Base-by-base conservation (phyloP, 2,113 vertebrate genomes). In the Pandion haliaetus region DNA sequence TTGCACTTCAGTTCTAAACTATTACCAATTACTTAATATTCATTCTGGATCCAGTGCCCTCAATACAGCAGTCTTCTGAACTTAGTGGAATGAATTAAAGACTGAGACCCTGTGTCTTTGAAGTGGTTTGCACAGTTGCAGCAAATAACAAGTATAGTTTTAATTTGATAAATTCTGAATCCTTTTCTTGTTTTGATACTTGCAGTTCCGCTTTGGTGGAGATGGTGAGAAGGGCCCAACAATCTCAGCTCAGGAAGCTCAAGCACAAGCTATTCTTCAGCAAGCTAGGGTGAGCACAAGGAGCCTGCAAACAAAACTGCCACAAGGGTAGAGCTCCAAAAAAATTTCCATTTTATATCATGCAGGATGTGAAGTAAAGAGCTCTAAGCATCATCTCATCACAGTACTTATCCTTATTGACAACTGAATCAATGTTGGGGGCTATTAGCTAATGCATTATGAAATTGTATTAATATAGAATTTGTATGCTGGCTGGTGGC, bases 251-350 rank as follows among this genome's bases (percentile, higher is more conserved):
- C 99, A 99, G 90, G 99, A 99, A 97, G 99, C 99, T 65, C 99
- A 99, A 95, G 99, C 99, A 17, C 99, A 99, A 97, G 99, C 99
- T 11, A 99, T 99, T 94, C 99, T 99, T 52, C 99, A 99, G 88
- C 99, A 99, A 95, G 99, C 99, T 86, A 98, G 99, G 98, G 99
- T 99, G 94, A 99, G 99, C 97, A 84, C 54, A 57, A 93, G 44
- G 17, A 93, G 12, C 20, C 82, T 87, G 18, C 24, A 74, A 28
- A 77, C 16, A 14, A 73, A 87, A 70, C 40, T 88, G 76, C 11
- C 29, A 38, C 25, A 76, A 84, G 88, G 49, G 36, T 89, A 86
- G 63, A 76, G 54, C n/a, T 58, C 18, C 3, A 54, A 63, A 79
- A 58, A 40, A 8, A 17, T 8, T 32, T 79, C 76, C 54, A 6